These are phyloP conservation scores for Mesorhabditis belari DNA, from an alignment of 2,888 invertebrate species.

Conservation along the genomic window DNA sequence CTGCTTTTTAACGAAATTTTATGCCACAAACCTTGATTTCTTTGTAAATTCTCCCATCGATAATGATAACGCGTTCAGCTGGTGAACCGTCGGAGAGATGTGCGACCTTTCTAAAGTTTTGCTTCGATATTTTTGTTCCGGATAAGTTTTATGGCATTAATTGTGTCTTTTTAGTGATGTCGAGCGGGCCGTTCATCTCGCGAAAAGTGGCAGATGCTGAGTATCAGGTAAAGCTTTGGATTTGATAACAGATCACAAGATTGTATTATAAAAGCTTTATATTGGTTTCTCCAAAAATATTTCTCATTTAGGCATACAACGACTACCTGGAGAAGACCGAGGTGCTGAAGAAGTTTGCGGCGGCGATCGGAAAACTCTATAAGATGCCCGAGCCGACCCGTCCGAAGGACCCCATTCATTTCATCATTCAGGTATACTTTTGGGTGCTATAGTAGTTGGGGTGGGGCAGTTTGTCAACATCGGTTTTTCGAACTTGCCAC, in stretches of 20 bases:
- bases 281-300: too few relatives aligned
- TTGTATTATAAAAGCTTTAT: too few relatives aligned
- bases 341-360: background rate
- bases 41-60: background rate
- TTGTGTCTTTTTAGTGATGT: background rate
- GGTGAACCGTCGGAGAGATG: background rate
- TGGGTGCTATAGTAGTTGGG: background rate
- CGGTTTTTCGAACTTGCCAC: background rate
- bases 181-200: background rate
- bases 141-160: background rate
- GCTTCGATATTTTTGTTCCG: background rate
- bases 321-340: background rate
- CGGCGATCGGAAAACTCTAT: background rate
- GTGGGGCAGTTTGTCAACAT: background rate
- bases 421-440: background rate
- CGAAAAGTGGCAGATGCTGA: background rate
- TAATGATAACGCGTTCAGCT: background rate
- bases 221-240: background rate
- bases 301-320: background rate
- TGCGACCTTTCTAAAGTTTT: background rate
- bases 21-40: background rate
- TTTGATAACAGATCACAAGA: background rate
- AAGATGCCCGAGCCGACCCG: background rate
- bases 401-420: background rate
- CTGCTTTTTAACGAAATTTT: too few relatives aligned